phyloP scores from a whole-genome alignment of 2,888 invertebrate genomes.

The Lithophane ornitopus region DNA sequence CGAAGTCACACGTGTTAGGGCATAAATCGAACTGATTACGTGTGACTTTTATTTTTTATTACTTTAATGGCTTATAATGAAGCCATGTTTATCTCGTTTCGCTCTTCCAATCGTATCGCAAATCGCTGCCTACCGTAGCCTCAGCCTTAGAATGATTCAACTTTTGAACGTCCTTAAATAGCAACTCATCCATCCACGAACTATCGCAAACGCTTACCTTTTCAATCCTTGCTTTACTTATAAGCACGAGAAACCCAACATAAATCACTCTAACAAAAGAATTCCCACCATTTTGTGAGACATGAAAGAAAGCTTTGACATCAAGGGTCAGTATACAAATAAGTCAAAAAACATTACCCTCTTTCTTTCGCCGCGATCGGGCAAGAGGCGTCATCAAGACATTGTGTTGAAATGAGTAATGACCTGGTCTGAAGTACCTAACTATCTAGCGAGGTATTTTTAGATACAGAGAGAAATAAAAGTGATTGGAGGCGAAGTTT shows the following conservation, averaged over 20 bases:
- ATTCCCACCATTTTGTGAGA: constrained; percentile 43
- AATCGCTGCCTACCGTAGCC: too few species aligned
- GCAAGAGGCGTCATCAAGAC: constrained; percentile 40
- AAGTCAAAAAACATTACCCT: constrained; percentile 60
- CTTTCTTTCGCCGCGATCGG: constrained; percentile 38
- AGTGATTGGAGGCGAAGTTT: not conserved
- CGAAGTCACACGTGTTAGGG: too few species aligned
- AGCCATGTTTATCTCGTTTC: too few species aligned
- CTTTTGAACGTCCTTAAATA: constrained; percentile 7
- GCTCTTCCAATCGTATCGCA: too few species aligned
- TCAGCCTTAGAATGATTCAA: not conserved
- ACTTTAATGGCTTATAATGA: too few species aligned
- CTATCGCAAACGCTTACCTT: constrained; percentile 30
- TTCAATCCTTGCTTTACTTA: constrained; percentile 35
- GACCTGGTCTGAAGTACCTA: constrained; percentile 28
- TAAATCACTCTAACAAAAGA: constrained; percentile 54
- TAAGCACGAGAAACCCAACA: constrained; percentile 35
- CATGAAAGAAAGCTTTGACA: constrained; percentile 57
- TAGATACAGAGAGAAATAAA: constrained; percentile 43
- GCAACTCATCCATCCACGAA: not conserved
- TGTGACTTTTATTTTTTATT: too few species aligned
- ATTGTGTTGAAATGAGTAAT: constrained; percentile 62
- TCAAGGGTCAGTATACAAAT: constrained; percentile 58
- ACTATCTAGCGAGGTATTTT: constrained; percentile 35
- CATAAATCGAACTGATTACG: too few species aligned